Percentiles rank a stretch among this genome's conserved stretches.
These are phyloP conservation scores for Petrocephalus schoutedeni DNA, from an alignment of 2,797 vertebrate species.

Conservation along the genomic window DNA sequence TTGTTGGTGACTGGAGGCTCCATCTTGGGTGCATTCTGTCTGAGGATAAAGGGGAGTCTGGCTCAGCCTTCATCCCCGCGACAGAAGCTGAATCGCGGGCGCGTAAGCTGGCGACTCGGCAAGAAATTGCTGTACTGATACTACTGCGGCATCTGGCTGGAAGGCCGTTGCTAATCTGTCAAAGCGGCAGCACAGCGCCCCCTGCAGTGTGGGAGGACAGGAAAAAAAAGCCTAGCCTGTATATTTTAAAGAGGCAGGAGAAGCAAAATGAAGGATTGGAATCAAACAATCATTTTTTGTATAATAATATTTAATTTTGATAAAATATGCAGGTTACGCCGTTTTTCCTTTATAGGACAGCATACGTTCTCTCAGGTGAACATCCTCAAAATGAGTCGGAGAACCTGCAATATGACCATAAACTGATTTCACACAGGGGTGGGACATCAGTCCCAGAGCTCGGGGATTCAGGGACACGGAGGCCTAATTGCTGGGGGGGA, in stretches of 20 bases:
- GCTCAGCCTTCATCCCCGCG: neutral
- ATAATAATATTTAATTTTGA: neutral
- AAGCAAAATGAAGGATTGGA: neutral
- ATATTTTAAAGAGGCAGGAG: neutral
- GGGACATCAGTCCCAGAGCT: neutral
- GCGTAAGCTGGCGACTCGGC: constrained; percentile 32
- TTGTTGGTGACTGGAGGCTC: neutral
- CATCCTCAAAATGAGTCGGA: neutral
- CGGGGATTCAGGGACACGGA: neutral
- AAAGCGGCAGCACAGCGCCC: constrained; percentile 46
- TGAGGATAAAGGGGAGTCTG: constrained; percentile 14
- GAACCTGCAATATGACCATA: neutral
- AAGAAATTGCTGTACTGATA: constrained; percentile 42
- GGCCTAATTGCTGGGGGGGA: neutral
- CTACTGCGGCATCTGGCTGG: constrained; percentile 45
- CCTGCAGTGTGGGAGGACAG: neutral
- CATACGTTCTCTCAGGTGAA: neutral
- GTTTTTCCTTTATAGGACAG: neutral
- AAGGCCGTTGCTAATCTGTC: constrained; percentile 55
- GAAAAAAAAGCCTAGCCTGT: too few species aligned
- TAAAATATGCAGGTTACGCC: neutral
- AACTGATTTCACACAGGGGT: neutral
- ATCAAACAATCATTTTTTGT: neutral
- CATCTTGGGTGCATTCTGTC: neutral
- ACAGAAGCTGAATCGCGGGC: neutral